Evolutionary conservation across 2,797 vertebrate species (phyloP).

Genomic region (Silurus lanzhouensis): DNA sequence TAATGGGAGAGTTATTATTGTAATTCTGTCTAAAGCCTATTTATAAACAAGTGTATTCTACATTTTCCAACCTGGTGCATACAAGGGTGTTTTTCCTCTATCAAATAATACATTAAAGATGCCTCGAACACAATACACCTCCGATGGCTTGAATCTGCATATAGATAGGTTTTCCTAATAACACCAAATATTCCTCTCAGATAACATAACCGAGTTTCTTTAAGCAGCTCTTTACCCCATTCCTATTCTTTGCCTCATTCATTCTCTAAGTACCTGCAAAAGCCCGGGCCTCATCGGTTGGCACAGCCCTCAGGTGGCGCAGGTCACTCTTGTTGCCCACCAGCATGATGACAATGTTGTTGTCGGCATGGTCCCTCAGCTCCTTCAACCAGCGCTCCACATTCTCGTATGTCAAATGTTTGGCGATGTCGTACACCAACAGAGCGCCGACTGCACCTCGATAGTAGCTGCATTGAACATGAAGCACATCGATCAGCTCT

Average conservation of each 20-base stretch:
- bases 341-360: slow-evolving; percentile 98
- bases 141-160: background rate
- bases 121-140: background rate
- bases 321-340: slow-evolving; percentile 98
- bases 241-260: background rate
- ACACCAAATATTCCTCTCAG: too few relatives aligned
- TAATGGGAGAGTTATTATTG: background rate
- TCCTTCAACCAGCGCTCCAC: slow-evolving; percentile 98
- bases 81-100: background rate
- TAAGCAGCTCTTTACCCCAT: background rate
- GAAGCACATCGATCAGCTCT: background rate
- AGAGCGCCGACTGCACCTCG: slow-evolving; percentile 92
- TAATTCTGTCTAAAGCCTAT: background rate
- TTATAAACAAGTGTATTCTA: background rate
- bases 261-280: slow-evolving; percentile 83
- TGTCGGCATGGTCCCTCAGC: slow-evolving; percentile 92
- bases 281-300: slow-evolving; percentile 93
- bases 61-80: background rate
- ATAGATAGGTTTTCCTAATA: too few relatives aligned
- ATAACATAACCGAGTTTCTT: background rate
- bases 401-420: slow-evolving; percentile 96
- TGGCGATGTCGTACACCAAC: slow-evolving; percentile 95
- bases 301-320: slow-evolving; percentile 94
- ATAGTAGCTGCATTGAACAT: slow-evolving; percentile 82
- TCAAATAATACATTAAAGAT: background rate